Conservation (phyloP, 2,888 invertebrate species). For the Dasypogon diadema region DNA sequence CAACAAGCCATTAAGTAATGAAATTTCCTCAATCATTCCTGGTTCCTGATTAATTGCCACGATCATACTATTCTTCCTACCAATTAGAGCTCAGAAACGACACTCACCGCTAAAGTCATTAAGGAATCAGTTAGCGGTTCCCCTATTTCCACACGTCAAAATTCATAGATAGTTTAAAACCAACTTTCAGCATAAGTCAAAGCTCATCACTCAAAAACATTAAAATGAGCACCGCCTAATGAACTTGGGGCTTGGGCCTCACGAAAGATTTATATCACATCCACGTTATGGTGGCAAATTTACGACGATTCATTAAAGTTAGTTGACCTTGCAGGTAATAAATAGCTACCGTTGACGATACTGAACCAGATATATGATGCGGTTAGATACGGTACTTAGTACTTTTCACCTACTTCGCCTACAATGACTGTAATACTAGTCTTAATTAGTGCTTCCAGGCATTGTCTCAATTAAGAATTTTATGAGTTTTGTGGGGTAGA, state of each 20-base stretch:
- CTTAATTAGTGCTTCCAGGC: neutral
- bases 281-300: constrained; percentile 29
- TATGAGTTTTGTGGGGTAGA: too few relatives aligned
- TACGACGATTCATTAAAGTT: constrained; percentile 38
- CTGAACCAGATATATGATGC: neutral
- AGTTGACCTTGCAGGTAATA: constrained; percentile 33
- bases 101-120: neutral
- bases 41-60: too few relatives aligned
- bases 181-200: constrained; percentile 4
- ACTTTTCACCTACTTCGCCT: constrained; percentile 34
- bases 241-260: neutral
- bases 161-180: neutral
- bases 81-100: neutral
- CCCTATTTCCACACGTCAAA: constrained; percentile 8
- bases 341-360: constrained; percentile 18
- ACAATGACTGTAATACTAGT: constrained; percentile 9
- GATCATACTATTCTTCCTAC: neutral
- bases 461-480: constrained; percentile 16
- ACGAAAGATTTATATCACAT: constrained; percentile 26
- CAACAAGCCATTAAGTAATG: too few relatives aligned
- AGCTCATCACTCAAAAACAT: constrained; percentile 16
- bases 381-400: constrained; percentile 29
- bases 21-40: too few relatives aligned
- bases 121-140: constrained; percentile 30
- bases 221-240: constrained; percentile 34